Percentiles rank a stretch among this genome's conserved stretches.
phyloP scores from a whole-genome alignment of 2,888 invertebrate species.

The Diarsia brunnea region DNA sequence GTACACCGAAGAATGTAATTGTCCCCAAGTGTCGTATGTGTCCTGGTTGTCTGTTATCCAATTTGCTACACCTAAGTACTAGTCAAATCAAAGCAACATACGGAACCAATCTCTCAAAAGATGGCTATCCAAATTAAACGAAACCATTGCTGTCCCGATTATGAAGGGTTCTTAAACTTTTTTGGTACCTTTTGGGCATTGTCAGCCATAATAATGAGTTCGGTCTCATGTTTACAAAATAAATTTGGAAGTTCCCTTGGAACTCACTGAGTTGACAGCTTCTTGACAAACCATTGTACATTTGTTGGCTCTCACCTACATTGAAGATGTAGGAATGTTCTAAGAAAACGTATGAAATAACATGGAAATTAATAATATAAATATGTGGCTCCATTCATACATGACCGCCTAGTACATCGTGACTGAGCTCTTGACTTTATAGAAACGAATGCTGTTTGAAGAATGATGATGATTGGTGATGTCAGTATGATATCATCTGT shows the following conservation, averaged over 20 bases:
- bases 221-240: slow-evolving; percentile 62
- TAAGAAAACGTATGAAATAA: slow-evolving; percentile 30
- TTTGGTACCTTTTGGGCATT: slow-evolving; percentile 55
- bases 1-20: too few species aligned
- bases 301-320: slow-evolving; percentile 53
- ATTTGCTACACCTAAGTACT: background rate
- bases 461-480: slow-evolving; percentile 27
- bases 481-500: slow-evolving; percentile 44
- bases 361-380: slow-evolving; percentile 34
- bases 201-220: slow-evolving; percentile 63
- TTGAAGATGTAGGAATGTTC: slow-evolving; percentile 30
- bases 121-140: slow-evolving; percentile 42
- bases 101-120: slow-evolving; percentile 49
- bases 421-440: slow-evolving; percentile 25
- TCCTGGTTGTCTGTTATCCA: too few species aligned
- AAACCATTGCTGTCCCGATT: slow-evolving; percentile 47
- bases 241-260: slow-evolving; percentile 57
- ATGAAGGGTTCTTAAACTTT: slow-evolving; percentile 55
- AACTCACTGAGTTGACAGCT: slow-evolving; percentile 50
- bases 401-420: slow-evolving; percentile 34
- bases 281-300: slow-evolving; percentile 56
- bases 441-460: background rate
- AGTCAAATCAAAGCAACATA: background rate
- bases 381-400: slow-evolving; percentile 32
- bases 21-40: too few species aligned